Conservation (phyloP, 2,797 vertebrate genomes). For the Coreius guichenoti region DNA sequence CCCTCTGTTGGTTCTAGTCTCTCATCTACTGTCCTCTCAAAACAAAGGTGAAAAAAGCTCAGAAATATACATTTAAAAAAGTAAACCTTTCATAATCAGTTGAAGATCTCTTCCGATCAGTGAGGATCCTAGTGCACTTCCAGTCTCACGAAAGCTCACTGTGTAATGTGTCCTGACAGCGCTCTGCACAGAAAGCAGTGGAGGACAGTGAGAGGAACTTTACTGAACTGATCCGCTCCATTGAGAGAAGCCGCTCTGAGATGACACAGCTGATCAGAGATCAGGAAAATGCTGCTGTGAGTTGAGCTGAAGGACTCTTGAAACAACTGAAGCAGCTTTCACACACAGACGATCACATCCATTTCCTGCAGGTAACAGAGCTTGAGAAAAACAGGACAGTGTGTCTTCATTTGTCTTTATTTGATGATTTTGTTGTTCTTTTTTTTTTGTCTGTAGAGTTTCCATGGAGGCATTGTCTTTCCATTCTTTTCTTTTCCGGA, state of each 20-base stretch:
- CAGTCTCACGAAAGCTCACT: not conserved
- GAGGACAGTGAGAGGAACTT: constrained; percentile 40
- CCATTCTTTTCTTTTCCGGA: too few relatives aligned
- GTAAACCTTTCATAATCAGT: not conserved
- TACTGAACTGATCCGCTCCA: constrained; percentile 29
- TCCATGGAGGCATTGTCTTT: not conserved
- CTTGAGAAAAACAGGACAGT: not conserved
- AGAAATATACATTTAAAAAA: too few relatives aligned
- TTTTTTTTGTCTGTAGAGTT: not conserved
- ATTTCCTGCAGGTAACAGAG: constrained; percentile 32
- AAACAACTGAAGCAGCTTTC: constrained; percentile 31
- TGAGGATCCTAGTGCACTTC: not conserved
- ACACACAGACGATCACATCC: constrained; percentile 22
- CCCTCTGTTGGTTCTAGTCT: too few relatives aligned
- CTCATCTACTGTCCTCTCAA: too few relatives aligned
- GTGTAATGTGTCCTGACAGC: constrained; percentile 1
- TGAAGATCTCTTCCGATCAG: not conserved
- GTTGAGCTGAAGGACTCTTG: constrained; percentile 24
- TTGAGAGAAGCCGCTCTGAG: constrained; percentile 36
- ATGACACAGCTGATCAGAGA: constrained; percentile 44
- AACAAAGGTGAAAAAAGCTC: too few relatives aligned
- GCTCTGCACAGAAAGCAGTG: constrained; percentile 22
- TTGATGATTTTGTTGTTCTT: too few relatives aligned
- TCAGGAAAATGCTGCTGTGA: constrained; percentile 40
- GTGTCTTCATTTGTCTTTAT: not conserved